A percentile compares a stretch with the other conserved stretches of the same genome.
Conservation (phyloP, 2,113 vertebrate species). For the Danio rerio region DNA sequence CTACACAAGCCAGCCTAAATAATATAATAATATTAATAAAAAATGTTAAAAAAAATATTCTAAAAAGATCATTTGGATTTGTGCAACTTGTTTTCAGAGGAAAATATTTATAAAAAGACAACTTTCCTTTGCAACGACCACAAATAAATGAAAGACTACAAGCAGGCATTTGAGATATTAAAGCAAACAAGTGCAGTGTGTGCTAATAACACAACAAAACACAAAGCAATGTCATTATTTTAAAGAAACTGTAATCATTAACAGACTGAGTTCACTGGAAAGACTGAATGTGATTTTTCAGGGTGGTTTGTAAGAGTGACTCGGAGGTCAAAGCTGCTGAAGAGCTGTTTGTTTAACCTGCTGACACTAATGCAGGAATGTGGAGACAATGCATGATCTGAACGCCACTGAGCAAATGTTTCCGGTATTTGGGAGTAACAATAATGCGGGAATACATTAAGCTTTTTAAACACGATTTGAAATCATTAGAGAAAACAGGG, state of each 20-base stretch:
- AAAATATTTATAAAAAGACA: too few species aligned
- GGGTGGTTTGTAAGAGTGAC: conserved; percentile 35
- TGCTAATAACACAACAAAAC: too few species aligned
- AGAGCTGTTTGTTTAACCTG: neutral
- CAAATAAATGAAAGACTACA: neutral
- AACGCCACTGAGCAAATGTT: neutral
- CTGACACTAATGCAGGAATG: neutral
- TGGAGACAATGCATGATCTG: neutral
- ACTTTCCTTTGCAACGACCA: too few species aligned
- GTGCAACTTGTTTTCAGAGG: too few species aligned
- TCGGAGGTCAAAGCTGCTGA: neutral
- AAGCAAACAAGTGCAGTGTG: neutral
- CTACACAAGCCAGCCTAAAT: too few species aligned
- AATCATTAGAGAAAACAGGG: too few species aligned
- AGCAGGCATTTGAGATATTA: neutral
- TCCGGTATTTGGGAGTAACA: too few species aligned
- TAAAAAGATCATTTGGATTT: too few species aligned
- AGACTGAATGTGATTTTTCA: conserved; percentile 14
- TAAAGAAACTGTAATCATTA: conserved; percentile 35
- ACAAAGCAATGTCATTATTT: neutral
- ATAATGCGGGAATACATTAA: too few species aligned
- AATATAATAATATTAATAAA: too few species aligned
- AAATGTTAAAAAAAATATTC: too few species aligned
- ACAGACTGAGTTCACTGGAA: conserved; percentile 13
- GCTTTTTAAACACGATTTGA: too few species aligned